These are phyloP conservation scores for Halocynthia aurantium DNA, from an alignment of 23 tunicate species.

Conservation along the genomic window DNA sequence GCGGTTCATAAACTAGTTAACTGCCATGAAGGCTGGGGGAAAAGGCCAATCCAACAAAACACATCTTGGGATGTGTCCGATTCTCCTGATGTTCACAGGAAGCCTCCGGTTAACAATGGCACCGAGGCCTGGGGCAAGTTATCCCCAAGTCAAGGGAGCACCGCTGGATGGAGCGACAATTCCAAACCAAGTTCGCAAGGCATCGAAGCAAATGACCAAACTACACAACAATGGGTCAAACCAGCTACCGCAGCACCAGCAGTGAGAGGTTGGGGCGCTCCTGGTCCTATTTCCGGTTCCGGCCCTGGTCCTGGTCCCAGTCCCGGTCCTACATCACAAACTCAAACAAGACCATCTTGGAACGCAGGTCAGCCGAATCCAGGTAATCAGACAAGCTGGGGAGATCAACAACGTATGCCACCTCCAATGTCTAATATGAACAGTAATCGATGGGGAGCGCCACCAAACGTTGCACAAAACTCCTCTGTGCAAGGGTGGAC, in stretches of 20 bases:
- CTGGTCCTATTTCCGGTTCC: conserved; percentile 8
- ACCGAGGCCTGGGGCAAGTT: conserved; percentile 95
- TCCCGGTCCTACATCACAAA: not conserved
- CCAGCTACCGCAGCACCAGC: conserved; percentile 4
- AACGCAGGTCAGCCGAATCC: not conserved
- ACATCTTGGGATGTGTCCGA: conserved; percentile 76
- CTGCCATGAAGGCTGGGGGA: conserved; percentile 96
- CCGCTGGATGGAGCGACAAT: conserved; percentile 28
- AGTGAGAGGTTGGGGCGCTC: conserved; percentile 35
- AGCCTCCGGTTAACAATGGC: conserved; percentile 51
- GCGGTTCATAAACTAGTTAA: conserved; percentile 76
- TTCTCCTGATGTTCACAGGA: conserved; percentile 12
- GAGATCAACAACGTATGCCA: conserved; percentile 41
- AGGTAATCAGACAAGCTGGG: conserved; percentile 29
- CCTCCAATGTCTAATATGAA: conserved; percentile 23
- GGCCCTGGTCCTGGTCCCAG: not conserved
- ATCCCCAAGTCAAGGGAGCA: conserved; percentile 19
- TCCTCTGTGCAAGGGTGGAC: conserved; percentile 43
- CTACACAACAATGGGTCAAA: not conserved
- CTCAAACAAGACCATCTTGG: conserved; percentile 15
- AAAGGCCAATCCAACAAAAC: conserved; percentile 82
- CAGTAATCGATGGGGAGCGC: conserved; percentile 34
- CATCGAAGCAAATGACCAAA: not conserved
- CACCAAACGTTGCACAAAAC: conserved; percentile 17
- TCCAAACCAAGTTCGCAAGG: not conserved